Evolutionary conservation across 2,797 vertebrate genomes (phyloP).

Genomic region (Xenopus petersii): DNA sequence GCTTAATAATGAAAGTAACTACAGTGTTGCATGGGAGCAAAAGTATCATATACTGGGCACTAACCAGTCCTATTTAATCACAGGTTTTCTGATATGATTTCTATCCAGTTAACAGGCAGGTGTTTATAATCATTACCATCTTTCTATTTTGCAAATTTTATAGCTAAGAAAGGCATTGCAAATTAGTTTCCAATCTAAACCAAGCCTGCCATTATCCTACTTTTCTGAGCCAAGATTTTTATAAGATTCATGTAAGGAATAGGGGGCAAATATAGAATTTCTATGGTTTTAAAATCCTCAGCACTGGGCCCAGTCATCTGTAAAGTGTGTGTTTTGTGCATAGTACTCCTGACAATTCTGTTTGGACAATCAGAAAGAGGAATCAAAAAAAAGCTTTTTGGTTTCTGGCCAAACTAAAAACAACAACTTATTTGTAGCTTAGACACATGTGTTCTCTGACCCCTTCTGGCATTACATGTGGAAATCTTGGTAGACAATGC

Average conservation of each 20-base stretch:
- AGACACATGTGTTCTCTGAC: constrained; percentile 42
- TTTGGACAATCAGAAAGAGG: constrained; percentile 2
- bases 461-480: constrained; percentile 27
- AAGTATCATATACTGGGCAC: no score
- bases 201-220: constrained; percentile 1
- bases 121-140: constrained; percentile 22
- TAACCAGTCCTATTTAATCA: no score
- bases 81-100: not conserved
- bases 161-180: not conserved
- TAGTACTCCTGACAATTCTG: constrained; percentile 15
- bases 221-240: not conserved
- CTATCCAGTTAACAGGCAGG: constrained; percentile 11
- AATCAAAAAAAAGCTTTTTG: constrained; percentile 4
- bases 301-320: not conserved
- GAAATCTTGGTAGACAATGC: constrained; percentile 44
- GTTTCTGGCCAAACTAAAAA: constrained; percentile 25
- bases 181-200: not conserved
- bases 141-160: not conserved
- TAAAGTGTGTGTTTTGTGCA: not conserved
- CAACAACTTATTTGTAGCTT: constrained; percentile 42
- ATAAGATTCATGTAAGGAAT: constrained; percentile 1
- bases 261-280: not conserved
- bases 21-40: no score
- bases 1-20: no score
- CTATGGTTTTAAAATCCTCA: not conserved